Conservation (phyloP, 2,888 invertebrate genomes). For the Agonopterix alstromeriana region DNA sequence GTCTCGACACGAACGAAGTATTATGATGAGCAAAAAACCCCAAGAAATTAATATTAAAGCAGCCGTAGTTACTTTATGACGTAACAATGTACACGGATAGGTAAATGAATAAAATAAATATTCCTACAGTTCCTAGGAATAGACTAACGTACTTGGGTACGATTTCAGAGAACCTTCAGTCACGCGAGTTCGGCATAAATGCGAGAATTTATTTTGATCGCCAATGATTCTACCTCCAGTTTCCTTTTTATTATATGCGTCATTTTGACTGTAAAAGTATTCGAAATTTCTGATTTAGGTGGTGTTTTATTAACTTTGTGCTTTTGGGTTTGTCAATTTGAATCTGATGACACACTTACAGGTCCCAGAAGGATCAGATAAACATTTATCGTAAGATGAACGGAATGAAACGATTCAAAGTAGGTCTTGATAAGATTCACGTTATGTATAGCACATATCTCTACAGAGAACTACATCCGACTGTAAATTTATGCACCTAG, state of each 20-base stretch:
- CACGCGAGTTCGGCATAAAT: conserved; percentile 26
- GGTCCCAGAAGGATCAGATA: too few species aligned
- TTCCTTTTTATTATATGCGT: conserved; percentile 8
- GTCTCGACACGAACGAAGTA: not conserved
- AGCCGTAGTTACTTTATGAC: too few species aligned
- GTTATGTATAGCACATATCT: too few species aligned
- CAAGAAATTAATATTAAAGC: too few species aligned
- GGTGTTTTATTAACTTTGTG: not conserved
- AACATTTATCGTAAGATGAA: not conserved
- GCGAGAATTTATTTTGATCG: conserved; percentile 17
- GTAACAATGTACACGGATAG: too few species aligned
- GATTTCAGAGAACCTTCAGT: conserved; percentile 13
- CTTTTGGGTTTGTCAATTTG: too few species aligned
- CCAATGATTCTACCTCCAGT: conserved; percentile 13
- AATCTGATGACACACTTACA: too few species aligned
- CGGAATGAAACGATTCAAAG: too few species aligned
- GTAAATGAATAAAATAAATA: too few species aligned
- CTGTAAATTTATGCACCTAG: too few species aligned
- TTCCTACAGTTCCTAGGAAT: not conserved
- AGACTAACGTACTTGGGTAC: not conserved
- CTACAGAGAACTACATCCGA: too few species aligned
- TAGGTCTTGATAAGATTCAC: not conserved
- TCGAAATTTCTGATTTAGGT: conserved; percentile 1
- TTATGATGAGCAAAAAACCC: too few species aligned
- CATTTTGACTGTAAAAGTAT: not conserved